Conservation (phyloP, 2,797 vertebrate genomes). For the Smutsia temminckii region DNA sequence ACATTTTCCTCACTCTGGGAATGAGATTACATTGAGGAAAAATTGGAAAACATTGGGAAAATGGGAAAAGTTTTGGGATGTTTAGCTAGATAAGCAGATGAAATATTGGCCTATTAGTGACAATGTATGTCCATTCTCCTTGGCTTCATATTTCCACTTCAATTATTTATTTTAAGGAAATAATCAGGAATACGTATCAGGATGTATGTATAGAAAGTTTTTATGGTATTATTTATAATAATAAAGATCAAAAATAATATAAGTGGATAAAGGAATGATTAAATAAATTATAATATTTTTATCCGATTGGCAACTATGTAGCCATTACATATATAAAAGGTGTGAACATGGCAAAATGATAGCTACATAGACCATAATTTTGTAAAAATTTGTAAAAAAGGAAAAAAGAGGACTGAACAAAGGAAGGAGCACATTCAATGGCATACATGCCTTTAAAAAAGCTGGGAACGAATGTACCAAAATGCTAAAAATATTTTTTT, state of each 20-base stretch:
- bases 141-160: constrained; percentile 18
- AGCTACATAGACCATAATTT: neutral
- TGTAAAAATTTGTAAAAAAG: neutral
- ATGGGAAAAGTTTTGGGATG: neutral
- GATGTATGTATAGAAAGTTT: neutral
- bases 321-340: neutral
- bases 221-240: neutral
- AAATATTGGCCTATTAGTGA: neutral
- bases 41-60: neutral
- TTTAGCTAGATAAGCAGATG: neutral
- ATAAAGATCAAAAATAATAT: neutral
- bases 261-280: constrained; percentile 9
- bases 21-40: neutral
- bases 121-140: neutral
- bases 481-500: neutral
- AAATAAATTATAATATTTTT: neutral
- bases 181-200: neutral
- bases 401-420: neutral
- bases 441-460: neutral
- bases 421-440: neutral
- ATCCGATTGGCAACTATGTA: neutral
- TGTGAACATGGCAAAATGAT: neutral
- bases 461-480: neutral
- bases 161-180: constrained; percentile 39
- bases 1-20: neutral